Conservation (phyloP, 2,113 vertebrate species). For the Sinocyclocheilus maitianheensis region DNA sequence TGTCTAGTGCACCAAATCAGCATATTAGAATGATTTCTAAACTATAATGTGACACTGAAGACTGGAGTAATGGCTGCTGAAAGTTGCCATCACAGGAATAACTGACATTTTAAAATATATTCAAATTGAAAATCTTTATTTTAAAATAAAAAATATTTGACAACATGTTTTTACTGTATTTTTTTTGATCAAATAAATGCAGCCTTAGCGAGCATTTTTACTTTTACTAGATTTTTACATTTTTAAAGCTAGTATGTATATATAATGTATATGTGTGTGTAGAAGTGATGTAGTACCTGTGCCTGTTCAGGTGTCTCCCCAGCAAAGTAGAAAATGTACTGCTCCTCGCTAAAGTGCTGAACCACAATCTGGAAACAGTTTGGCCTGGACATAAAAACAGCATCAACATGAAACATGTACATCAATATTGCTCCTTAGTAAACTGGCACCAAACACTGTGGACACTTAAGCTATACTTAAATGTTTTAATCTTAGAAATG, state of each 20-base stretch:
- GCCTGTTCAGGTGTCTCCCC: conserved; percentile 93
- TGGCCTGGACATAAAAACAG: conserved; percentile 79
- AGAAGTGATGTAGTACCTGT: conserved; percentile 78
- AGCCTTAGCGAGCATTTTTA: too few relatives aligned
- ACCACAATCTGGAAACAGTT: conserved; percentile 99
- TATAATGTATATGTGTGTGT: too few relatives aligned
- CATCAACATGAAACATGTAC: not conserved
- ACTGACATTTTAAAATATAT: too few relatives aligned
- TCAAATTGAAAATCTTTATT: too few relatives aligned
- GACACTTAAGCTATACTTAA: not conserved
- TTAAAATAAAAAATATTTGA: too few relatives aligned
- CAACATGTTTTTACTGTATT: too few relatives aligned
- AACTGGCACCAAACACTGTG: not conserved
- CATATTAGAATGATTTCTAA: not conserved
- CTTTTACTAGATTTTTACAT: too few relatives aligned
- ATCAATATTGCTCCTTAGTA: not conserved
- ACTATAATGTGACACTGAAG: not conserved
- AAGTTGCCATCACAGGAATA: too few relatives aligned
- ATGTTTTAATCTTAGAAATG: too few relatives aligned
- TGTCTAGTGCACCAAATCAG: not conserved
- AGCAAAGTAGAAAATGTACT: conserved; percentile 99
- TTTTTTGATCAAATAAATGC: too few relatives aligned
- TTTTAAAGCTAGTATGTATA: too few relatives aligned
- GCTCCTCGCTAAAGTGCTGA: conserved; percentile 99
- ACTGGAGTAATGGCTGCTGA: not conserved